A percentile compares a stretch with the other conserved stretches of the same genome.
Conservation (phyloP, 2,888 invertebrate genomes). For the Meandrusa payeni region DNA sequence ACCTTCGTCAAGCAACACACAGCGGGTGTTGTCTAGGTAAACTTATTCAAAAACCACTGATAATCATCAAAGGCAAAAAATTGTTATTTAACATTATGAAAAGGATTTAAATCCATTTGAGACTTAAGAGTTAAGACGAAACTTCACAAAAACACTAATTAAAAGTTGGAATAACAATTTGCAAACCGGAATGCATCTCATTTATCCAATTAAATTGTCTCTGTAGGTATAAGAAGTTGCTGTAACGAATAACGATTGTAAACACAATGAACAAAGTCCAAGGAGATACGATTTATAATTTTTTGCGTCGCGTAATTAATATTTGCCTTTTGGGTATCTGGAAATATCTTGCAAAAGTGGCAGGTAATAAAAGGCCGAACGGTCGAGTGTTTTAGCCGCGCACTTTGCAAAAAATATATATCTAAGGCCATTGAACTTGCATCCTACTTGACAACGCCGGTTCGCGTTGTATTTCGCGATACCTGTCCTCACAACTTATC, state of each 20-base stretch:
- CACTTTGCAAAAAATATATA: conserved; percentile 11
- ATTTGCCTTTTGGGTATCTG: conserved; percentile 9
- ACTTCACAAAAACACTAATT: conserved; percentile 4
- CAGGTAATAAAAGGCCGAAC: conserved; percentile 3
- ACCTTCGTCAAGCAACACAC: too few species aligned
- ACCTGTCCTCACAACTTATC: too few species aligned
- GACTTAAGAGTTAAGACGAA: background rate
- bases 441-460: conserved; percentile 13
- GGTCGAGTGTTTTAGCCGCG: conserved; percentile 10
- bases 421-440: conserved; percentile 19
- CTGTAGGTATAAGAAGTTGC: conserved; percentile 15
- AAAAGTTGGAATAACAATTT: conserved; percentile 4
- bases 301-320: conserved; percentile 14
- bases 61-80: background rate
- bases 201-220: conserved; percentile 20
- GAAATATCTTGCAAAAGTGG: conserved; percentile 2
- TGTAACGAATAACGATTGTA: conserved; percentile 1
- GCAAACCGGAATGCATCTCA: conserved; percentile 5
- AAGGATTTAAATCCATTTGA: background rate
- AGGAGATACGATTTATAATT: conserved; percentile 17
- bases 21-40: too few species aligned
- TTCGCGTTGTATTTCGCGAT: conserved; percentile 9
- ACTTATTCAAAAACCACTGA: too few species aligned
- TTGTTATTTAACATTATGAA: background rate
- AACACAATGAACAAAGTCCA: conserved; percentile 21